These are phyloP conservation scores for Drosophila tristis DNA, from an alignment of 1,140 invertebrate genomes.

Conservation along the genomic window DNA sequence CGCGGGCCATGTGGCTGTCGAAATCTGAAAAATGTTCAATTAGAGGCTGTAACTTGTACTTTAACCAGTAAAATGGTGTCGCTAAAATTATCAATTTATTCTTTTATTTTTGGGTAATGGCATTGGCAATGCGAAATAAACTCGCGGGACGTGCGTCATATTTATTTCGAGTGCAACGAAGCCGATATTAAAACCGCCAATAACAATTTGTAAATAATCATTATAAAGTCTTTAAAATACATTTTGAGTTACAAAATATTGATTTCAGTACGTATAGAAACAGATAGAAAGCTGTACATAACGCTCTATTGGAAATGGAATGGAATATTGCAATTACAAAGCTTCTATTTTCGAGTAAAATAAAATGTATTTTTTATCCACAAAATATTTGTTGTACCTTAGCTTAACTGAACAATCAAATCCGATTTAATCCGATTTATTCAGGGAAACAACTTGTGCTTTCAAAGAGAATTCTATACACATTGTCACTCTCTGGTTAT, in stretches of 20 bases:
- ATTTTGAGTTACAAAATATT: no score
- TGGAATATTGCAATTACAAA: no score
- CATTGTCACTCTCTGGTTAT: slow-evolving; percentile 21
- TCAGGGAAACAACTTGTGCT: slow-evolving; percentile 10
- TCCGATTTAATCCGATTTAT: slow-evolving; percentile 32
- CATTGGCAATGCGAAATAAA: slow-evolving; percentile 29
- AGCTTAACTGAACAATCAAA: slow-evolving; percentile 28
- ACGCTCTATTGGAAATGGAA: no score
- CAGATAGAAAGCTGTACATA: no score
- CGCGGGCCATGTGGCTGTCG: slow-evolving; percentile 8
- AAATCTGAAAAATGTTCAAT: slow-evolving; percentile 37
- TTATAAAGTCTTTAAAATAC: background rate
- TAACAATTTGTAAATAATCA: background rate
- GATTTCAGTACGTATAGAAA: no score
- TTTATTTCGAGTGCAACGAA: slow-evolving; percentile 23
- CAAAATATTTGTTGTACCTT: slow-evolving; percentile 12
- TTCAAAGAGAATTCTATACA: slow-evolving; percentile 18
- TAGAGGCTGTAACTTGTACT: slow-evolving; percentile 59
- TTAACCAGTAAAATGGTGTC: slow-evolving; percentile 35
- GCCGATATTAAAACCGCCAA: slow-evolving; percentile 23
- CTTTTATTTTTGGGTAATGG: slow-evolving; percentile 20
- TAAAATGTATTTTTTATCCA: slow-evolving; percentile 1
- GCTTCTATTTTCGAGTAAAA: background rate
- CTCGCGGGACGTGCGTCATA: slow-evolving; percentile 37
- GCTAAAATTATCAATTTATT: slow-evolving; percentile 9